These are phyloP conservation scores for Brachirus orientalis DNA, from an alignment of 2,113 vertebrate species.

Conservation along the genomic window DNA sequence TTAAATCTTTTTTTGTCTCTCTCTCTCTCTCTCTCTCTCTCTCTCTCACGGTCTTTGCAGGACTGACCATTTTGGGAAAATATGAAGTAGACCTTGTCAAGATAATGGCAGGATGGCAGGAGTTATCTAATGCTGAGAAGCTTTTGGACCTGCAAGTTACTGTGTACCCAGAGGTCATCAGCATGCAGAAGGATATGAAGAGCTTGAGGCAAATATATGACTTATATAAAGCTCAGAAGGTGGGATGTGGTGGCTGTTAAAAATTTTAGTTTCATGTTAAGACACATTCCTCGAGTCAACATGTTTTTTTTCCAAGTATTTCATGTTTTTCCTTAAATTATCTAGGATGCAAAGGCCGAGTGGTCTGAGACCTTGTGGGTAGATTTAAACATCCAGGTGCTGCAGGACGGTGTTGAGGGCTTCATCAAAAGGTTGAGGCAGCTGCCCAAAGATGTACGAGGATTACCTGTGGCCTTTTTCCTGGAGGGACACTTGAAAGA, in stretches of 20 bases:
- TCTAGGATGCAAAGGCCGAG: conserved; percentile 87
- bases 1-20: no score
- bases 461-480: conserved; percentile 81
- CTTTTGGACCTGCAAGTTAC: conserved; percentile 89
- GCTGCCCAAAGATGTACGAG: conserved; percentile 85
- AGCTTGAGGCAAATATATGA: conserved; percentile 87
- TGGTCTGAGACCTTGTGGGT: conserved; percentile 96
- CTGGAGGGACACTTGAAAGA: conserved; percentile 91
- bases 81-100: conserved; percentile 85
- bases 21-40: no score
- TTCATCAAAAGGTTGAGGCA: conserved; percentile 86
- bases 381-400: conserved; percentile 88
- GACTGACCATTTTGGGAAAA: conserved; percentile 79
- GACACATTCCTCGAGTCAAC: not conserved
- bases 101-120: conserved; percentile 78
- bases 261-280: not conserved
- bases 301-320: not conserved
- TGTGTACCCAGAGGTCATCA: conserved; percentile 83
- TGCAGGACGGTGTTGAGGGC: conserved; percentile 89
- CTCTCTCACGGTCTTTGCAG: conserved; percentile 71
- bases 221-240: conserved; percentile 86
- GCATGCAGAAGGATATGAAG: conserved; percentile 87
- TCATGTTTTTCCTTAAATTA: conserved; percentile 20
- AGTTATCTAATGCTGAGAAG: conserved; percentile 88
- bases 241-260: conserved; percentile 48